Evolutionary conservation across 2,888 invertebrate genomes (phyloP).

Genomic region (Caradrina kadenii): DNA sequence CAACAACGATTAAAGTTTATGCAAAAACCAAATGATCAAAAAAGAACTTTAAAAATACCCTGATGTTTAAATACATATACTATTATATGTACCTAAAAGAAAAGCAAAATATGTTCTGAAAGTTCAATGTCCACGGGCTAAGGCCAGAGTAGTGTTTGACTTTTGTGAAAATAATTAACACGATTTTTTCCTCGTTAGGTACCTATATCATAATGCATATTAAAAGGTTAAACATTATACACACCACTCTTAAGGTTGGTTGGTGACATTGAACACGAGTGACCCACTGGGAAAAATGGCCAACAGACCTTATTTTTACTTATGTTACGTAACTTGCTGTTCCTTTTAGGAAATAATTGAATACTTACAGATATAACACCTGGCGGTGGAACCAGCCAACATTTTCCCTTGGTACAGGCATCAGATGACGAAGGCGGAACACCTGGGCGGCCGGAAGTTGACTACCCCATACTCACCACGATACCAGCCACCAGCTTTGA

Average conservation of each 20-base stretch:
- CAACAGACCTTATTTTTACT: conserved; percentile 2
- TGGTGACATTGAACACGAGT: conserved; percentile 25
- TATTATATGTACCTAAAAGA: no score
- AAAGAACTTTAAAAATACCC: no score
- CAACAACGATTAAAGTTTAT: no score
- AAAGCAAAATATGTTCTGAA: no score
- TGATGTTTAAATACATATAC: no score
- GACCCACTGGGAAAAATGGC: conserved; percentile 6
- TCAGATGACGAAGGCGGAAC: conserved; percentile 91
- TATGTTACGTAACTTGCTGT: neutral
- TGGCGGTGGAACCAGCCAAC: conserved; percentile 78
- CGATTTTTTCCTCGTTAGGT: neutral
- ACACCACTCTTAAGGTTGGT: conserved; percentile 13
- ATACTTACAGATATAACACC: conserved; percentile 72
- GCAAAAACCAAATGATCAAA: no score
- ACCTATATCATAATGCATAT: neutral
- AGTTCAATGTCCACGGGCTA: no score
- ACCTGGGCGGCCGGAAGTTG: conserved; percentile 93
- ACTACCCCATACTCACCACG: conserved; percentile 94
- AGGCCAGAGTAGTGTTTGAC: no score
- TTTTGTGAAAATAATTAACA: neutral
- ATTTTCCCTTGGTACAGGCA: conserved; percentile 81
- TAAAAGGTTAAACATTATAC: conserved; percentile 5
- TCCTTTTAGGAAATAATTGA: conserved; percentile 6
- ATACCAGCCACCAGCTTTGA: conserved; percentile 95